These are phyloP conservation scores for Prunella strophiata DNA, from an alignment of 2,797 vertebrate genomes.

Conservation along the genomic window DNA sequence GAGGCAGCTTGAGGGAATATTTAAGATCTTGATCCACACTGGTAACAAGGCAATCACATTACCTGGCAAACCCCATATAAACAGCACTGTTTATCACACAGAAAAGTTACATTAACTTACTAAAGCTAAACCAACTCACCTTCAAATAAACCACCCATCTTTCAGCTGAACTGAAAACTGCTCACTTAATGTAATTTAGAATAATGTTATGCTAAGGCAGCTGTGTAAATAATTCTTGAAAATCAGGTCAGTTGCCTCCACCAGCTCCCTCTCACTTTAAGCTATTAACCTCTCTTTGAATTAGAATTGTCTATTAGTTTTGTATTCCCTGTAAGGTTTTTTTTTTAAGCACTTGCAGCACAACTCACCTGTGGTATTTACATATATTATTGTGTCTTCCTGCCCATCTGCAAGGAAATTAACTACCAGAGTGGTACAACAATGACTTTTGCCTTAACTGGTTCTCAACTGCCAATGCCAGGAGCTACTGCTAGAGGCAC, in stretches of 20 bases:
- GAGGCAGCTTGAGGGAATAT: background rate
- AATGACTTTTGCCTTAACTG: background rate
- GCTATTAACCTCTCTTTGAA: background rate
- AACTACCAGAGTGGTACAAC: background rate
- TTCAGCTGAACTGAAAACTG: background rate
- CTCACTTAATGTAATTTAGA: background rate
- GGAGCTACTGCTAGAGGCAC: background rate
- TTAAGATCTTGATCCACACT: background rate
- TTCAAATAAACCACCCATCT: background rate
- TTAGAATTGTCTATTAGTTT: background rate
- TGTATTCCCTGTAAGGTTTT: background rate
- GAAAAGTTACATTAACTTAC: background rate
- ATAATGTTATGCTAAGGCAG: background rate
- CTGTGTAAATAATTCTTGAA: background rate
- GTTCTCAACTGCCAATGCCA: background rate
- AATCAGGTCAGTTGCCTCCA: background rate
- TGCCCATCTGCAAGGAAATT: background rate
- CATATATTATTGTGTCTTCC: background rate
- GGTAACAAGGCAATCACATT: background rate
- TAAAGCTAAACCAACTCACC: background rate
- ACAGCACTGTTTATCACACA: background rate
- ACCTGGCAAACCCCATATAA: background rate
- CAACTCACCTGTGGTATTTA: background rate
- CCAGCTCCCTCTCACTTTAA: background rate
- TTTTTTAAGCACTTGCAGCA: background rate